Conservation (phyloP, 1,140 invertebrate genomes). For the Drosophila sturtevanti region DNA sequence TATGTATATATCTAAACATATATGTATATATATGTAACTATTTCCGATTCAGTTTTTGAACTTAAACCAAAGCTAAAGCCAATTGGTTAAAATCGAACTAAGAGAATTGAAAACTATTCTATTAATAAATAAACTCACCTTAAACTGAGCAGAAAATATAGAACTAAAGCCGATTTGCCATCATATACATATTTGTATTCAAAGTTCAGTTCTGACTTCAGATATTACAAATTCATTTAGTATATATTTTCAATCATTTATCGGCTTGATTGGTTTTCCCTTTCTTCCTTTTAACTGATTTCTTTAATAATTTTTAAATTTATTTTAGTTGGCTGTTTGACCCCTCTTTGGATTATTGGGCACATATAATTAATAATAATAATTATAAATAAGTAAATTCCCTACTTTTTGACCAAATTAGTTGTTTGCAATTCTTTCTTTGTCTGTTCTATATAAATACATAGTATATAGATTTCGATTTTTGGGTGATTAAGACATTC, state of each 20-base stretch:
- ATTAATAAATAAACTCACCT: too few species aligned
- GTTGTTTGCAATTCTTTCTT: conserved; percentile 16
- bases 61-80: background rate
- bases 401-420: conserved; percentile 15
- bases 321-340: background rate
- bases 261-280: background rate
- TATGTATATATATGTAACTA: too few species aligned
- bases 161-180: background rate
- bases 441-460: conserved; percentile 27
- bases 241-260: too few species aligned
- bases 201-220: too few species aligned
- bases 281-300: background rate
- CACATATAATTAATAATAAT: background rate
- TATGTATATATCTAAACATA: too few species aligned
- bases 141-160: background rate
- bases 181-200: too few species aligned
- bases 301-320: background rate
- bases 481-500: conserved; percentile 35
- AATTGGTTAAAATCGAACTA: background rate
- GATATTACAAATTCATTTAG: too few species aligned
- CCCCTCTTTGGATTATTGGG: background rate
- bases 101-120: too few species aligned
- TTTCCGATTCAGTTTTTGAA: background rate
- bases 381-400: conserved; percentile 16
- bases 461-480: conserved; percentile 28